phyloP scores from a whole-genome alignment of 2,797 vertebrate genomes.

The Acropternis orthonyx region DNA sequence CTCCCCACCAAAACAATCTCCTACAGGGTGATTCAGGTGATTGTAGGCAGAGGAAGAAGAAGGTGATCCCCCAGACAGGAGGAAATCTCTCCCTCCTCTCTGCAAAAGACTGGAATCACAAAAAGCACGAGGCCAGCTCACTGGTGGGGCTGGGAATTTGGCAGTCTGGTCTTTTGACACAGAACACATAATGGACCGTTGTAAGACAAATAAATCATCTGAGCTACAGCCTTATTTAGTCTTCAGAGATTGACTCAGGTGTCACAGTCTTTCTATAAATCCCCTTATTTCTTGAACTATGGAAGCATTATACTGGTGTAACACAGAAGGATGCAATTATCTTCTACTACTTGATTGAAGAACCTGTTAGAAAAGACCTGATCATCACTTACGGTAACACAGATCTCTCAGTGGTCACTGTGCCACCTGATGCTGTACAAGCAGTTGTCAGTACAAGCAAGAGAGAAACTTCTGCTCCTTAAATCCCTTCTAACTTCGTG shows the following conservation, averaged over 20 bases:
- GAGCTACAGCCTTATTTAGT: not conserved
- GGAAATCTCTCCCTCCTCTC: not conserved
- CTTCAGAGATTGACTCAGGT: not conserved
- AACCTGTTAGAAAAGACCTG: not conserved
- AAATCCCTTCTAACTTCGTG: not conserved
- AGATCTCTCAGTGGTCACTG: not conserved
- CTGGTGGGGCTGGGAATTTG: not conserved
- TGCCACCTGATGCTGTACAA: not conserved
- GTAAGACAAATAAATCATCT: not conserved
- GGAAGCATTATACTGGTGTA: not conserved
- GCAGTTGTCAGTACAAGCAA: not conserved
- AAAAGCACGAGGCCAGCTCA: not conserved
- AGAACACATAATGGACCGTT: accelerated
- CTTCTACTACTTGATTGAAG: not conserved
- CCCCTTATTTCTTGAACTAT: not conserved
- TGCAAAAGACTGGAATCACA: not conserved
- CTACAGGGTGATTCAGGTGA: accelerated
- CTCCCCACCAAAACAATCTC: not conserved
- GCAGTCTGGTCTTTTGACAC: not conserved
- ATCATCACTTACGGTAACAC: not conserved
- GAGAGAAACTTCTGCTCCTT: not conserved
- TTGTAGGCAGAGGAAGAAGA: not conserved
- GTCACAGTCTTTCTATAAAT: not conserved
- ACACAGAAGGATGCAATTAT: not conserved
- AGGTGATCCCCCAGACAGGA: not conserved